A percentile compares a stretch with the other conserved stretches of the same genome.
These are phyloP conservation scores for Salvelinus alpinus DNA, from an alignment of 2,113 vertebrate genomes.

Conservation along the genomic window DNA sequence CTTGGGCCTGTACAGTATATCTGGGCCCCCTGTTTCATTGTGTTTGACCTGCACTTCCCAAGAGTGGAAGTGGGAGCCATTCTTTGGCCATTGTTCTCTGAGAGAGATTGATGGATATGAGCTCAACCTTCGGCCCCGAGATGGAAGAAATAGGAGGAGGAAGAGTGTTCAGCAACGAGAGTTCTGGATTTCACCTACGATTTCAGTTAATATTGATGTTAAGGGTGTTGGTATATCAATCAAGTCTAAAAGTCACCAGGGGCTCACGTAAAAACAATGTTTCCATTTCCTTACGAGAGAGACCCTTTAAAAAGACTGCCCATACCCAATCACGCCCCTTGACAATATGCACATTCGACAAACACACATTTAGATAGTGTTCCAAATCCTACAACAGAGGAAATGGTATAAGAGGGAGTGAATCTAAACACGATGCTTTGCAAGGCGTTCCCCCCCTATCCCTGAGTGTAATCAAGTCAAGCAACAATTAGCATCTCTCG, in stretches of 20 bases:
- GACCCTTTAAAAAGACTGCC: neutral
- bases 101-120: slow-evolving; percentile 7
- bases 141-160: slow-evolving; percentile 2
- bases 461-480: slow-evolving; percentile 9
- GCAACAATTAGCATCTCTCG: slow-evolving; percentile 9
- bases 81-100: slow-evolving; percentile 35
- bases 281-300: neutral
- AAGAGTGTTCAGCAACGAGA: neutral
- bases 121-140: slow-evolving; percentile 38
- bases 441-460: slow-evolving; percentile 22
- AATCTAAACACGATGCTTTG: slow-evolving; percentile 40
- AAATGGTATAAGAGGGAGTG: slow-evolving; percentile 50
- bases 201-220: neutral
- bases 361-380: slow-evolving; percentile 40
- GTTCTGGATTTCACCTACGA: neutral
- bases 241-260: slow-evolving; percentile 10
- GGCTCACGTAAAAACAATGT: slow-evolving; percentile 15
- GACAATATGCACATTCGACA: slow-evolving; percentile 45
- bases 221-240: slow-evolving; percentile 38
- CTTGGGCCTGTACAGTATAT: neutral
- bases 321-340: neutral
- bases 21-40: slow-evolving; percentile 5
- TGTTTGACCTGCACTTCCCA: slow-evolving; percentile 21
- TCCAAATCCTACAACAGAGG: slow-evolving; percentile 31
- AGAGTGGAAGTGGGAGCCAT: slow-evolving; percentile 4